phyloP scores from a whole-genome alignment of 2,113 vertebrate species.

The Sander lucioperca region DNA sequence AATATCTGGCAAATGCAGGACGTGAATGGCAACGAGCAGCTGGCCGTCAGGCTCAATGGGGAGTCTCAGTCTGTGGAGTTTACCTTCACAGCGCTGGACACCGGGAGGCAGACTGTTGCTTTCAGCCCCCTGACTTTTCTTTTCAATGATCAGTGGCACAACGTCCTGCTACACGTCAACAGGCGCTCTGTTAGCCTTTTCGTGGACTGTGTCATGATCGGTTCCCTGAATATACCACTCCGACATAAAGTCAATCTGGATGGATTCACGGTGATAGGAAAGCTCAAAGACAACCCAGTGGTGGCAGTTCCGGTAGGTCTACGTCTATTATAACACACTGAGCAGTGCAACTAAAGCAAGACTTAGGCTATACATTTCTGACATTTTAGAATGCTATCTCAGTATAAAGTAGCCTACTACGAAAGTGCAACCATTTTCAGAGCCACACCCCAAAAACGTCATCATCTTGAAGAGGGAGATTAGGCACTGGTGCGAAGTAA shows the following conservation, averaged over 20 bases:
- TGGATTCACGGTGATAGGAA: constrained; percentile 90
- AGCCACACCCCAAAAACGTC: neutral
- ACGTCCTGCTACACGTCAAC: constrained; percentile 87
- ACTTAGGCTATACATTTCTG: neutral
- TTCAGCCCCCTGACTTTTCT: constrained; percentile 86
- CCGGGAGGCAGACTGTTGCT: constrained; percentile 76
- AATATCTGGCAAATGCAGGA: constrained; percentile 93
- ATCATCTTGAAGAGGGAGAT: neutral
- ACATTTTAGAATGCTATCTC: neutral
- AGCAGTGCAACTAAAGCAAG: neutral
- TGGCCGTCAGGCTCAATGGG: constrained; percentile 89
- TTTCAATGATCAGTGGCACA: constrained; percentile 92
- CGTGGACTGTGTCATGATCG: constrained; percentile 87
- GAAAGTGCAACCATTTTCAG: neutral
- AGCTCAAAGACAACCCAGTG: constrained; percentile 87
- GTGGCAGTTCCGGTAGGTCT: constrained; percentile 89
- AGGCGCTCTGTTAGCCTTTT: constrained; percentile 84
- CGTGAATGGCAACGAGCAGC: constrained; percentile 87
- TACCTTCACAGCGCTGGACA: constrained; percentile 84
- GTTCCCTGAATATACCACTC: constrained; percentile 83
- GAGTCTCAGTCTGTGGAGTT: constrained; percentile 88
- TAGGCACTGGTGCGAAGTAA: neutral
- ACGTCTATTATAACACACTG: constrained; percentile 63
- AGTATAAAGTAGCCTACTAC: neutral
- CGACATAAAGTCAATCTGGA: constrained; percentile 84